Conservation (phyloP, 92 coral and sea anemone species). For the Anthopleura xanthogrammica region DNA sequence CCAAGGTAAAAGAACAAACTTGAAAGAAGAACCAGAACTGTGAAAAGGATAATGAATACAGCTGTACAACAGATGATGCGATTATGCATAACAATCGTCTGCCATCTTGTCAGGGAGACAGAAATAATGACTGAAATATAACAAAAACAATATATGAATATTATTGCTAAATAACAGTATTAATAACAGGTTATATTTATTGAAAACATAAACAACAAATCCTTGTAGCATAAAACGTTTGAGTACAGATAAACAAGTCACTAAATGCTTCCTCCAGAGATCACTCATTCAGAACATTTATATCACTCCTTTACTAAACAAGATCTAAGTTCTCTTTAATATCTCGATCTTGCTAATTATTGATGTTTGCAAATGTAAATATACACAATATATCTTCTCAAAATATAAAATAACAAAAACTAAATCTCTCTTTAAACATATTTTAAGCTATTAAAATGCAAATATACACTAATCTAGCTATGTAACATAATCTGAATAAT, state of each 20-base stretch:
- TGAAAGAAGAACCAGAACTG: slow-evolving; percentile 53
- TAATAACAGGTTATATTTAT: not conserved
- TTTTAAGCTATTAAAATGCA: not conserved
- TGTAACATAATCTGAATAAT: not conserved
- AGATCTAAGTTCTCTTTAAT: no score
- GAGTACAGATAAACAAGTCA: not conserved
- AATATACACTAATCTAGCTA: not conserved
- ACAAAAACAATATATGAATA: not conserved
- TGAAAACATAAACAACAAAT: not conserved
- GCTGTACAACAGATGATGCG: slow-evolving; percentile 64
- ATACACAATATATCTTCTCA: no score
- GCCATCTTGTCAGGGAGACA: slow-evolving; percentile 19
- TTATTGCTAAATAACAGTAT: not conserved
- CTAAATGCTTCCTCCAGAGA: not conserved
- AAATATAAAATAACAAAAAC: no score
- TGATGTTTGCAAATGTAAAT: no score
- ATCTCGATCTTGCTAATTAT: no score
- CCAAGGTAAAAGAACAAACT: slow-evolving; percentile 75
- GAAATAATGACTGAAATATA: not conserved
- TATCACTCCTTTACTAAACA: not conserved
- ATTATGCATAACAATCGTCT: slow-evolving; percentile 71
- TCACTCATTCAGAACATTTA: not conserved
- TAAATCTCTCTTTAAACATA: no score
- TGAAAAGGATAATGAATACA: slow-evolving; percentile 59
- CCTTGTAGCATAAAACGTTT: not conserved